These are phyloP conservation scores for Melanaphis sacchari DNA, from an alignment of 1,140 invertebrate genomes.

Conservation along the genomic window DNA sequence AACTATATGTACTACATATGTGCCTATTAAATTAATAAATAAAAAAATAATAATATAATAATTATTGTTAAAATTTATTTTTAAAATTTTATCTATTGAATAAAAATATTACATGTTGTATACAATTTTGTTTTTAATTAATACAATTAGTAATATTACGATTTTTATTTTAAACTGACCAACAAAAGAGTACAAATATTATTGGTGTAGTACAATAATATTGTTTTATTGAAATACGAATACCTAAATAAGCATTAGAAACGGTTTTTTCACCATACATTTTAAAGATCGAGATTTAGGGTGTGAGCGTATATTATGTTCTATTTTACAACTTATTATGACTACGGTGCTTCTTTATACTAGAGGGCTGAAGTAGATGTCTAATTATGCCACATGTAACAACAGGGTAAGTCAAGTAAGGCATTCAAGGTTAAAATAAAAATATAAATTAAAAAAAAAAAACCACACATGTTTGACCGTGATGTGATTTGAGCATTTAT, in stretches of 20 bases:
- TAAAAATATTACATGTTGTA: background rate
- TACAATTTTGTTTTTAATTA: background rate
- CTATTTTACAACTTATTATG: background rate
- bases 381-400: background rate
- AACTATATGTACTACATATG: background rate
- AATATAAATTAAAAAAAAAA: background rate
- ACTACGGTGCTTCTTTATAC: background rate
- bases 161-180: background rate
- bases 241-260: background rate
- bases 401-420: background rate
- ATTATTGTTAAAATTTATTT: background rate
- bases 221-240: background rate
- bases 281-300: background rate
- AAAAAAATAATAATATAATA: background rate
- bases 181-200: background rate
- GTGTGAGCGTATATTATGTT: background rate
- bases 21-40: background rate
- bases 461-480: background rate
- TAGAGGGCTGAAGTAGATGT: background rate
- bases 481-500: background rate
- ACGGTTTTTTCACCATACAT: background rate
- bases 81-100: background rate
- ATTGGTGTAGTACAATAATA: background rate
- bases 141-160: background rate
- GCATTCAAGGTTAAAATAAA: background rate